Evolutionary conservation across 2,113 vertebrate species (phyloP), one percentile per base, ranked within the genome.

Genomic region (Salminus brasiliensis): DNA sequence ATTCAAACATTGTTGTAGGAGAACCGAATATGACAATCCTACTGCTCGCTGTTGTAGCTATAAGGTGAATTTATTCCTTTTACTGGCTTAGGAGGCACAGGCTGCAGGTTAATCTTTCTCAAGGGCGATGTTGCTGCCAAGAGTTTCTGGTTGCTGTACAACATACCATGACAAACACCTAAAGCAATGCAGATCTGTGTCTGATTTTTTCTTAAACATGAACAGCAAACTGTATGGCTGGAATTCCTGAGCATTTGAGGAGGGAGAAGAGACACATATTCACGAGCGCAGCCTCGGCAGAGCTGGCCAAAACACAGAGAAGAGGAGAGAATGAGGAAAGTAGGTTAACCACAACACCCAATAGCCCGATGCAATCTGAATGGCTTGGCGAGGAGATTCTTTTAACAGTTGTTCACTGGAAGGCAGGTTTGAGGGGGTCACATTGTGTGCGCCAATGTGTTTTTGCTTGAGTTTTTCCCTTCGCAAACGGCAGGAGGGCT

Each of bases 401-500:
- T 74, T 74, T 21, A 57, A 60, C 27, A 59, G 59, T 74, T 74
- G 70, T 71, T 73, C 71, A 45, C 73, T 73, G 55, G 8, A 65
- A 62, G 76, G 47, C 57, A 72, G 32, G 62, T 80, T 57, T 66
- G 34, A 63, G 9, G 45, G 60, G 47, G 62, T 74, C 39, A 68
- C 16, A 34, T 68, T 34, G 30, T 80, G 78, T 59, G 36, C 25
- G 47, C 18, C 16, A 7, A 11, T 55, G 7, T 55, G 52, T 55
- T 55, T 55, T 55, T 25, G 52, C 52, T 55, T 55, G 52, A 25
- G 86, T 86, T 88, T 88, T 87, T 39, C 74, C 84, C 74, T 84
- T 90, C 88, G 89, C 78, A 82, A 91, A 80, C 88, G 89, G 90
- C 91, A 91, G 90, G 89, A 91, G 88, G 88, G 83, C 81, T 87